phyloP scores from a whole-genome alignment of 2,888 invertebrate genomes.

The Pristionchus entomophagus region DNA sequence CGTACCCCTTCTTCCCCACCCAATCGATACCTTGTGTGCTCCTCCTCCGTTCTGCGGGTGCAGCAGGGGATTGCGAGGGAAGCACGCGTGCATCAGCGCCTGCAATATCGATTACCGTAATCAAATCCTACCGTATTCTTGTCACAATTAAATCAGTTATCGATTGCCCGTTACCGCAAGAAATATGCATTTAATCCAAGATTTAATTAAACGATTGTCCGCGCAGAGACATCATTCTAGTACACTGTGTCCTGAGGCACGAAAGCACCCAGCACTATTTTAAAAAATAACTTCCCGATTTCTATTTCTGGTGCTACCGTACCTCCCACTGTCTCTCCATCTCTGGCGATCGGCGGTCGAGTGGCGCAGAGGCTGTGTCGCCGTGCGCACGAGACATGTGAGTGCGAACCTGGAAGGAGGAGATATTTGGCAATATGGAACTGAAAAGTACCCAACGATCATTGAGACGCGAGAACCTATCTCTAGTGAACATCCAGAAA shows the following conservation, averaged over 20 bases:
- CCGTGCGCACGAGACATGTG: constrained; percentile 68
- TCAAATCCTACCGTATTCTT: not conserved
- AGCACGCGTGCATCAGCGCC: constrained; percentile 48
- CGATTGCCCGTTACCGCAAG: too few relatives aligned
- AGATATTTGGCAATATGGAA: too few relatives aligned
- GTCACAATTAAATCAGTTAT: not conserved
- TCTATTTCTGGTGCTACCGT: constrained; percentile 12
- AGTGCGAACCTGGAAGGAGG: constrained; percentile 57
- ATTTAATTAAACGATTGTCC: too few relatives aligned
- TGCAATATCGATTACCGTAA: constrained; percentile 3
- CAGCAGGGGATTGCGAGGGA: constrained; percentile 41
- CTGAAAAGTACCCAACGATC: too few relatives aligned
- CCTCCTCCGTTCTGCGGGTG: constrained; percentile 36
- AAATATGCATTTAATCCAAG: too few relatives aligned
- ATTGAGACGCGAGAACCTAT: not conserved
- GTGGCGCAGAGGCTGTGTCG: constrained; percentile 60
- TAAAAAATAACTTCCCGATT: not conserved
- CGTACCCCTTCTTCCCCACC: not conserved
- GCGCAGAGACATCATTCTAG: too few relatives aligned
- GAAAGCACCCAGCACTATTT: too few relatives aligned
- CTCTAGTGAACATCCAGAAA: not conserved
- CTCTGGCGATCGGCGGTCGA: constrained; percentile 62
- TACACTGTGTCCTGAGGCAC: too few relatives aligned
- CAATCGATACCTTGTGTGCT: not conserved
- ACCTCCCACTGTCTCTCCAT: constrained; percentile 67